phyloP scores from a whole-genome alignment of 2,888 invertebrate genomes.

The Corbicula japonica region DNA sequence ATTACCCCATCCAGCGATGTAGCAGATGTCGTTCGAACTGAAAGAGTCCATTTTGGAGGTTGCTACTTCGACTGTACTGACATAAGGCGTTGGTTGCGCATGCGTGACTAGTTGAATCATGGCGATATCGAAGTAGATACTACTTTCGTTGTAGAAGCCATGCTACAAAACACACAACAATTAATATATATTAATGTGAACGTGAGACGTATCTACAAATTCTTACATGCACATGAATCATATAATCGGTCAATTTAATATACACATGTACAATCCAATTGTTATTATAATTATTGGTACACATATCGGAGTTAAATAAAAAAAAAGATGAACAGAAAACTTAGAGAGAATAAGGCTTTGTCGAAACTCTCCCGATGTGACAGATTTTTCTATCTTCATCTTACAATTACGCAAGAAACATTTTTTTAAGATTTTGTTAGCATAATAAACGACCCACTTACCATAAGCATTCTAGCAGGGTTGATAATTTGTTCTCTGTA shows the following conservation, averaged over 20 bases:
- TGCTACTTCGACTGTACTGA: conserved; percentile 16
- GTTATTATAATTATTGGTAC: no score
- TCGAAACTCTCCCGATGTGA: no score
- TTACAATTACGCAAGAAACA: neutral
- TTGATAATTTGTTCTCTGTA: conserved; percentile 41
- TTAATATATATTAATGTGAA: neutral
- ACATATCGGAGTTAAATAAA: neutral
- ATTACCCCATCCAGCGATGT: conserved; percentile 58
- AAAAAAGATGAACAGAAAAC: neutral
- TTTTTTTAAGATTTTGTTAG: no score
- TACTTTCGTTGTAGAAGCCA: conserved; percentile 33
- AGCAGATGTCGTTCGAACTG: conserved; percentile 25
- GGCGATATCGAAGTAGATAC: conserved; percentile 38
- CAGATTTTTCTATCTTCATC: no score
- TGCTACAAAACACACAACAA: conserved; percentile 36
- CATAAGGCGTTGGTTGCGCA: conserved; percentile 12
- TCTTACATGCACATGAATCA: neutral
- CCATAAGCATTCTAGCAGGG: conserved; percentile 42
- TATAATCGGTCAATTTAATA: no score
- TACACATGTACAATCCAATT: no score
- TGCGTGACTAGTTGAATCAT: conserved; percentile 39
- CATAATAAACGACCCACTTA: conserved; percentile 12
- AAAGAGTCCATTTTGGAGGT: conserved; percentile 16
- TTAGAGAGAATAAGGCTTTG: no score
- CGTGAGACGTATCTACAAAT: neutral